Conservation (phyloP, 2,113 vertebrate genomes). For the Macroglossus sobrinus region DNA sequence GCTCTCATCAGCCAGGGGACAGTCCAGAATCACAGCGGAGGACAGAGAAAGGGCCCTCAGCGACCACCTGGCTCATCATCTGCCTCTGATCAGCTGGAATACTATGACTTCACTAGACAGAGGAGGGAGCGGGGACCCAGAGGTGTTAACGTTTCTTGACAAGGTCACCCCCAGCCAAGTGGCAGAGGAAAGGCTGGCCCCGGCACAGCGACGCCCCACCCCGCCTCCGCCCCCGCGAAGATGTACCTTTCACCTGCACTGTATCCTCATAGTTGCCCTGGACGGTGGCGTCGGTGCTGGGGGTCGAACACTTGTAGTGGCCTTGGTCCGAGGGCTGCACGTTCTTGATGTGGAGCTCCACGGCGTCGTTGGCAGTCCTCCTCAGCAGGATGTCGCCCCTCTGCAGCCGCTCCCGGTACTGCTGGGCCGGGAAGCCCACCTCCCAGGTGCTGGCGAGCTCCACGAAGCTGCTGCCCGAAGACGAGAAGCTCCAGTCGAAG, state of each 20-base stretch:
- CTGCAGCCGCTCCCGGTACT: conserved; percentile 83
- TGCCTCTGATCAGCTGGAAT: neutral
- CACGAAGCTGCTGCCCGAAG: conserved; percentile 10
- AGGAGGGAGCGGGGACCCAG: neutral
- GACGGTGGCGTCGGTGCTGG: conserved; percentile 92
- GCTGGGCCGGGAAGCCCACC: conserved; percentile 81
- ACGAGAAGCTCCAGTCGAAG: conserved; percentile 92
- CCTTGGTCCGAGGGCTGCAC: conserved; percentile 86
- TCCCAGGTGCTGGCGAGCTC: conserved; percentile 94
- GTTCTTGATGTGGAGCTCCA: conserved; percentile 89
- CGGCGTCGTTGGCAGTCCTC: conserved; percentile 84
- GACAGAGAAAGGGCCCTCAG: neutral
- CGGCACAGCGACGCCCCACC: conserved; percentile 28
- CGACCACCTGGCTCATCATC: neutral
- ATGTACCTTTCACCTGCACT: conserved; percentile 90
- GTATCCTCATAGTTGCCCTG: conserved; percentile 93
- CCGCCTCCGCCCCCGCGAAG: neutral
- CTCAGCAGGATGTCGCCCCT: conserved; percentile 84
- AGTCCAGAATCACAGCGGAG: fast-evolving
- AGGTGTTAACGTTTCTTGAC: neutral
- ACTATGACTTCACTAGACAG: neutral
- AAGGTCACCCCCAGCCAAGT: neutral
- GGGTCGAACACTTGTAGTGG: conserved; percentile 90
- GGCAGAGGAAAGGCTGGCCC: neutral
- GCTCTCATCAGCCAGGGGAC: too few species aligned